Conservation (phyloP, 2,797 vertebrate species). For the Acrossocheilus wenchowensis region DNA sequence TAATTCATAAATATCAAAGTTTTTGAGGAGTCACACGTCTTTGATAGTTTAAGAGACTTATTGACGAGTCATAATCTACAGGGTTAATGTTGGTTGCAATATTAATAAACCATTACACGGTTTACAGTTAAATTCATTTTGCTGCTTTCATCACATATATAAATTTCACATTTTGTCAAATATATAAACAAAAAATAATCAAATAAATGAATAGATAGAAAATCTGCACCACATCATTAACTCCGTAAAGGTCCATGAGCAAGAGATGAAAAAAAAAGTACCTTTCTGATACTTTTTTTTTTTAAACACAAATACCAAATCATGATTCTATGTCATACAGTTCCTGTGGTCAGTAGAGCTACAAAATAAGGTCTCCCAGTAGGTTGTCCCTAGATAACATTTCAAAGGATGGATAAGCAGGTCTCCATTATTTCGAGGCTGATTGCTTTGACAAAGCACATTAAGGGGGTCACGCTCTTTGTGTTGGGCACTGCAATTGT, state of each 20-base stretch:
- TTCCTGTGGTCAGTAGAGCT: slow-evolving; percentile 27
- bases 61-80: not conserved
- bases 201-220: not conserved
- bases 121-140: no score
- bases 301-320: not conserved
- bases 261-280: slow-evolving; percentile 53
- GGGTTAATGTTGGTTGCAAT: not conserved
- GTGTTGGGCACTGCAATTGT: slow-evolving; percentile 58
- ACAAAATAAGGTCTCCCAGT: slow-evolving; percentile 48
- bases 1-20: not conserved
- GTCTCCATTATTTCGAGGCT: slow-evolving; percentile 58
- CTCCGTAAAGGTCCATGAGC: slow-evolving; percentile 50
- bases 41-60: not conserved
- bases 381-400: slow-evolving; percentile 48
- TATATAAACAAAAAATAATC: no score
- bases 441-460: slow-evolving; percentile 63
- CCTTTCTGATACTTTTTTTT: slow-evolving; percentile 39
- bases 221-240: no score
- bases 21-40: not conserved
- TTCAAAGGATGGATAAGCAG: slow-evolving; percentile 59
- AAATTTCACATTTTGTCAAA: not conserved
- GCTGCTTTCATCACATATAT: not conserved
- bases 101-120: no score
- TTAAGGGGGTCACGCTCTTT: slow-evolving; percentile 58
- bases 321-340: not conserved